These are phyloP conservation scores for Perca schrenkii DNA, from an alignment of 2,113 vertebrate species.

Conservation along the genomic window DNA sequence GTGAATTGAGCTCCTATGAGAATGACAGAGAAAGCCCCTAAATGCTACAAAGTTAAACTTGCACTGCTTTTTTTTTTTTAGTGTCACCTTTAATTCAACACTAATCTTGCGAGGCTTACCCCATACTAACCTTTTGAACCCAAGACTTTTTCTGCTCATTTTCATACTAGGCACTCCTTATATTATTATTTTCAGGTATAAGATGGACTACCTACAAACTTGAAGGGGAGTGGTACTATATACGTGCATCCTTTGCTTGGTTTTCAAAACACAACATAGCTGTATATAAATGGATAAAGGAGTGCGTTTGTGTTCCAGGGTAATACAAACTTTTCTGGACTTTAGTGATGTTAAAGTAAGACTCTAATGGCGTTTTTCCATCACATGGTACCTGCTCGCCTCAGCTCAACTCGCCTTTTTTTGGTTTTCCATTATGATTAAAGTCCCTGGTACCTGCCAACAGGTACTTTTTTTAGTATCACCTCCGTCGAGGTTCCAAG, in stretches of 20 bases:
- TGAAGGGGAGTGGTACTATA: too few relatives aligned
- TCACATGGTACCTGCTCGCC: too few relatives aligned
- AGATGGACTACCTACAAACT: too few relatives aligned
- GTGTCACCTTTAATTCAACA: not conserved
- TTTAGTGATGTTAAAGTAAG: not conserved
- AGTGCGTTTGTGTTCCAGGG: not conserved
- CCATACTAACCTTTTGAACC: not conserved
- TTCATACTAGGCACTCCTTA: too few relatives aligned
- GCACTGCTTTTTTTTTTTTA: too few relatives aligned
- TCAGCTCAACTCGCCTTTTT: too few relatives aligned
- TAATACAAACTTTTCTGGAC: not conserved
- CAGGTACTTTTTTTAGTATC: too few relatives aligned
- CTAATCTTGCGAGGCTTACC: not conserved
- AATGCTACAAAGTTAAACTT: slow-evolving; percentile 36
- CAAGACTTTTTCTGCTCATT: not conserved
- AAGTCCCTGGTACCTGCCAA: too few relatives aligned
- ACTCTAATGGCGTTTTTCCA: not conserved
- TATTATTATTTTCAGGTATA: too few relatives aligned
- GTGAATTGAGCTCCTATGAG: slow-evolving; percentile 27
- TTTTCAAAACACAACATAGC: not conserved
- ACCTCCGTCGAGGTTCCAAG: too few relatives aligned
- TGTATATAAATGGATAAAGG: not conserved
- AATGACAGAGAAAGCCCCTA: slow-evolving; percentile 12
- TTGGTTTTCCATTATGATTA: too few relatives aligned
- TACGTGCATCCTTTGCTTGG: too few relatives aligned